A percentile compares a stretch with the other conserved stretches of the same genome.
Evolutionary conservation across 2,797 vertebrate species (phyloP).

Genomic region (Synanceia verrucosa): DNA sequence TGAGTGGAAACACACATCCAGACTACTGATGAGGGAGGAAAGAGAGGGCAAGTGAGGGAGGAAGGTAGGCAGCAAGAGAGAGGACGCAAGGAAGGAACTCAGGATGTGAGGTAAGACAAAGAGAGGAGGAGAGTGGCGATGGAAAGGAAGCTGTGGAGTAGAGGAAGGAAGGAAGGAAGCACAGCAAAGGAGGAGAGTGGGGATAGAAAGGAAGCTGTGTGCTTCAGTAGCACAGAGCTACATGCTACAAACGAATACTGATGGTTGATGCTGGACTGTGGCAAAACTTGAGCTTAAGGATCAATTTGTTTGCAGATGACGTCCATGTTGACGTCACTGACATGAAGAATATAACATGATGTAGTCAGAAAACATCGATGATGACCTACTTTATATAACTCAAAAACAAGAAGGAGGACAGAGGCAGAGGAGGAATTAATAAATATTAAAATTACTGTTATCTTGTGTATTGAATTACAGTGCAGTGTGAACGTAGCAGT

Average conservation of each 20-base stretch:
- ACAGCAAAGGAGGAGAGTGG: not conserved
- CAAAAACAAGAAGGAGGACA: not conserved
- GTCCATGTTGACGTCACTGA: accelerated
- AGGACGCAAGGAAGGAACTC: not conserved
- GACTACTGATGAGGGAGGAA: conserved; percentile 17
- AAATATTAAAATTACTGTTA: conserved; percentile 48
- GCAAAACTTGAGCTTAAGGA: not conserved
- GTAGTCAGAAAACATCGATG: not conserved
- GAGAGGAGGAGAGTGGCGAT: not conserved
- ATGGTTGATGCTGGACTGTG: not conserved
- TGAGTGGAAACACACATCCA: conserved; percentile 36
- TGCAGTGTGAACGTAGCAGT: not conserved
- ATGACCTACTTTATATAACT: not conserved
- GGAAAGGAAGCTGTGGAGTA: not conserved
- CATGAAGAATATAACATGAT: not conserved
- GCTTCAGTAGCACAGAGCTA: not conserved
- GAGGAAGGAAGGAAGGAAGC: not conserved
- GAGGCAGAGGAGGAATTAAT: not conserved
- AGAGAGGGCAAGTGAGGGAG: not conserved
- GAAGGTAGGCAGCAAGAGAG: not conserved
- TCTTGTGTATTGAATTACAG: conserved; percentile 3
- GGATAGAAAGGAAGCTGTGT: too few relatives aligned
- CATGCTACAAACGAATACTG: too few relatives aligned
- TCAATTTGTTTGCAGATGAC: not conserved
- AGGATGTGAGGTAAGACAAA: not conserved